phyloP scores from a whole-genome alignment of 2,797 vertebrate genomes.

The Danionella dracula region DNA sequence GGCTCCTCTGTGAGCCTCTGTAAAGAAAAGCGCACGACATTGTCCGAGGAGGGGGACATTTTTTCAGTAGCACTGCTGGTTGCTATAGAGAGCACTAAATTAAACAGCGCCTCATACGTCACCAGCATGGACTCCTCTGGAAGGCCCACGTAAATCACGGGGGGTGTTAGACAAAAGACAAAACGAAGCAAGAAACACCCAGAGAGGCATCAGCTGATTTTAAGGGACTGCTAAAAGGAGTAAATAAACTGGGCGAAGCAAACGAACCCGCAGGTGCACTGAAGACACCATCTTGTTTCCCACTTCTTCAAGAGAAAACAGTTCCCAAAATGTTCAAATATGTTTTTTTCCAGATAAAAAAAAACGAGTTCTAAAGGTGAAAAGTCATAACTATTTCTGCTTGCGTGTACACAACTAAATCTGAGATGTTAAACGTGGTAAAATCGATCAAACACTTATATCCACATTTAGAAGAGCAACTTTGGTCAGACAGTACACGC shows the following conservation, averaged over 20 bases:
- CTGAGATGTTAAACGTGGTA: too few relatives aligned
- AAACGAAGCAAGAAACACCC: conserved; percentile 49
- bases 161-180: conserved; percentile 68
- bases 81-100: conserved; percentile 90
- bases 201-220: conserved; percentile 29
- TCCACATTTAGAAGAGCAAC: conserved; percentile 20
- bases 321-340: too few relatives aligned
- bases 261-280: conserved; percentile 7
- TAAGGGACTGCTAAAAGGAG: conserved; percentile 14
- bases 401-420: too few relatives aligned
- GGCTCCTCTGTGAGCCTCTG: conserved; percentile 62
- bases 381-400: too few relatives aligned
- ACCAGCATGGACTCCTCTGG: conserved; percentile 65
- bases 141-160: conserved; percentile 75
- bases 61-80: conserved; percentile 85
- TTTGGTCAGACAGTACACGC: background rate
- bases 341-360: background rate
- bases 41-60: conserved; percentile 90
- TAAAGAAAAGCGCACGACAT: conserved; percentile 66
- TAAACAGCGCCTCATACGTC: conserved; percentile 82
- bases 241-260: conserved; percentile 21
- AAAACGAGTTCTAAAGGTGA: too few relatives aligned
- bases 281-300: too few relatives aligned
- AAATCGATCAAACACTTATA: background rate
- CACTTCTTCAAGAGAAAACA: too few relatives aligned